Evolutionary conservation across 2,113 vertebrate species (phyloP).

Genomic region (Gnathonemus longibarbis): DNA sequence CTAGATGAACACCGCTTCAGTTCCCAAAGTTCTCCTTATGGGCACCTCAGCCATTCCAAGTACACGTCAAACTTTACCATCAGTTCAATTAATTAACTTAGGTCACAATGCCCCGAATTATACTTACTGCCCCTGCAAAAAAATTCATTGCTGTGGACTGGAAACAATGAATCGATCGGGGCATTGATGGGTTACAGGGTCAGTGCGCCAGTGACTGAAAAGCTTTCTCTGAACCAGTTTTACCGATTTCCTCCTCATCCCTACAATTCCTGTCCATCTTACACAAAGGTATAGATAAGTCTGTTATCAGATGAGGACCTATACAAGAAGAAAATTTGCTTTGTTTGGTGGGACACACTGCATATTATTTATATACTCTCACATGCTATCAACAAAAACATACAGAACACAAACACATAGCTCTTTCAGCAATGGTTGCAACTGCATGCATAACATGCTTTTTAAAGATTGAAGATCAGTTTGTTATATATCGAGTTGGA

Average conservation of each 20-base stretch:
- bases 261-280: background rate
- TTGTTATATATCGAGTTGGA: background rate
- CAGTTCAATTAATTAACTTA: background rate
- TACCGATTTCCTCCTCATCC: background rate
- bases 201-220: constrained; percentile 24
- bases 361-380: background rate
- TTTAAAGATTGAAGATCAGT: background rate
- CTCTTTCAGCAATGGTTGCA: background rate
- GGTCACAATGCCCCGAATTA: no score
- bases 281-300: background rate
- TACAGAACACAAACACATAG: background rate
- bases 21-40: background rate
- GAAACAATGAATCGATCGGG: constrained; percentile 21
- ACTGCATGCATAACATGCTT: background rate
- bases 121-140: background rate
- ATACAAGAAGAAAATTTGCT: background rate
- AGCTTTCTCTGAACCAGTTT: background rate
- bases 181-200: constrained; percentile 47
- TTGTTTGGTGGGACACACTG: background rate
- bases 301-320: background rate
- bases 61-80: background rate
- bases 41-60: background rate
- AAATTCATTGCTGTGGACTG: background rate
- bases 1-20: background rate
- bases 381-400: background rate